Percentiles rank a stretch among this genome's conserved stretches.
Evolutionary conservation across 2,113 vertebrate genomes (phyloP).

Genomic region (Tichodroma muraria): DNA sequence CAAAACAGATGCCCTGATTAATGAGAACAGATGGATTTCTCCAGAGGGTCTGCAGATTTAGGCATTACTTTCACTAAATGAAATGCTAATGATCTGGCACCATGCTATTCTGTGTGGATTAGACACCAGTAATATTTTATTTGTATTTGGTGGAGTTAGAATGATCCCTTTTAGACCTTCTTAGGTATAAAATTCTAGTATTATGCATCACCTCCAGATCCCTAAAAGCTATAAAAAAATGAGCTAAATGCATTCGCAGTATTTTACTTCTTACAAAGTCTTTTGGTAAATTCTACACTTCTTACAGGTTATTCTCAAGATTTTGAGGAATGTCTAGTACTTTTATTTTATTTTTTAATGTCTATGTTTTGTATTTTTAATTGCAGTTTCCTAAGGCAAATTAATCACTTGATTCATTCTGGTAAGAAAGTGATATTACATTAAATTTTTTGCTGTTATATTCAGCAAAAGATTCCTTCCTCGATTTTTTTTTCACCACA

Average conservation of each 20-base stretch:
- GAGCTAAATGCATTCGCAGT: neutral
- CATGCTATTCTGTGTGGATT: neutral
- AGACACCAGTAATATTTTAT: neutral
- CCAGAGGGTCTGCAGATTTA: slow-evolving; percentile 52
- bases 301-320: neutral
- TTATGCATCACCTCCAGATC: neutral
- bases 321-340: neutral
- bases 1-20: slow-evolving; percentile 47
- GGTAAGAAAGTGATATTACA: neutral
- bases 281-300: neutral
- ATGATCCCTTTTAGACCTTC: neutral
- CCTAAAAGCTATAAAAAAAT: neutral
- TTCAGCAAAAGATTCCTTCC: neutral
- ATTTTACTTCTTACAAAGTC: neutral
- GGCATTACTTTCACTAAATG: slow-evolving; percentile 35
- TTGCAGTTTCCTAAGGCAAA: neutral
- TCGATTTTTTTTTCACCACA: neutral
- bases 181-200: neutral
- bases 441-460: neutral
- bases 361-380: neutral
- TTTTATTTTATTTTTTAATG: no score
- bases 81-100: slow-evolving; percentile 56
- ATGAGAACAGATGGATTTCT: slow-evolving; percentile 58
- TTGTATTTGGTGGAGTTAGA: neutral
- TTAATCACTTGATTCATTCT: neutral